Conservation (phyloP, 2,797 vertebrate species). For the Aulostomus chinensis region DNA sequence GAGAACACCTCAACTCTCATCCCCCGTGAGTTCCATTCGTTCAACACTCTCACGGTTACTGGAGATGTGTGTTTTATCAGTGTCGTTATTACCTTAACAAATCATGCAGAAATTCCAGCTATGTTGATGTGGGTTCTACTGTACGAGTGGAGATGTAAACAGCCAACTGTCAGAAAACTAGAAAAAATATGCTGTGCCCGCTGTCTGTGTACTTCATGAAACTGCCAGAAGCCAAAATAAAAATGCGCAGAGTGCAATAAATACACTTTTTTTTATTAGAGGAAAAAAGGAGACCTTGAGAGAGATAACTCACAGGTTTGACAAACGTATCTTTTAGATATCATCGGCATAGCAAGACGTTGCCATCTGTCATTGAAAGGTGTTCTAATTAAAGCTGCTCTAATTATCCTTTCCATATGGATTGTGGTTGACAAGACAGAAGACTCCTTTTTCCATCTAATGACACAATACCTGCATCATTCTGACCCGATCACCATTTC, state of each 20-base stretch:
- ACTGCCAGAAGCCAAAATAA: constrained; percentile 15
- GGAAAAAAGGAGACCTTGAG: constrained; percentile 6
- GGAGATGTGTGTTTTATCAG: constrained; percentile 26
- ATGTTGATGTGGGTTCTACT: background rate
- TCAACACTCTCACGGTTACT: constrained; percentile 20
- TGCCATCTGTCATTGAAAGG: constrained; percentile 50
- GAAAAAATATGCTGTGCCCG: constrained; percentile 1
- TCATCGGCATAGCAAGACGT: constrained; percentile 12
- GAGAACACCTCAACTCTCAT: constrained; percentile 39
- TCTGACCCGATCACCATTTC: constrained; percentile 33
- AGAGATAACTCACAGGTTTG: no score
- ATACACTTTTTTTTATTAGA: constrained; percentile 8
- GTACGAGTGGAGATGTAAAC: constrained; percentile 14
- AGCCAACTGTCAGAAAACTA: constrained; percentile 19
- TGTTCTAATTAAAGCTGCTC: constrained; percentile 39
- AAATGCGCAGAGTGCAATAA: constrained; percentile 13
- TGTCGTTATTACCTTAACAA: constrained; percentile 10
- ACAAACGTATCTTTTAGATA: constrained; percentile 6
- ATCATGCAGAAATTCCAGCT: constrained; percentile 8
- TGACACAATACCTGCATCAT: constrained; percentile 30
- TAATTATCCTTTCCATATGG: constrained; percentile 44
- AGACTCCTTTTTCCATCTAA: constrained; percentile 18
- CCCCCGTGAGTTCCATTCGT: constrained; percentile 48
- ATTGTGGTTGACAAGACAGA: constrained; percentile 25
- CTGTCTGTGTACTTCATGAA: constrained; percentile 9